Base-by-base conservation (phyloP, 2,113 vertebrate genomes). In the Puma concolor region DNA sequence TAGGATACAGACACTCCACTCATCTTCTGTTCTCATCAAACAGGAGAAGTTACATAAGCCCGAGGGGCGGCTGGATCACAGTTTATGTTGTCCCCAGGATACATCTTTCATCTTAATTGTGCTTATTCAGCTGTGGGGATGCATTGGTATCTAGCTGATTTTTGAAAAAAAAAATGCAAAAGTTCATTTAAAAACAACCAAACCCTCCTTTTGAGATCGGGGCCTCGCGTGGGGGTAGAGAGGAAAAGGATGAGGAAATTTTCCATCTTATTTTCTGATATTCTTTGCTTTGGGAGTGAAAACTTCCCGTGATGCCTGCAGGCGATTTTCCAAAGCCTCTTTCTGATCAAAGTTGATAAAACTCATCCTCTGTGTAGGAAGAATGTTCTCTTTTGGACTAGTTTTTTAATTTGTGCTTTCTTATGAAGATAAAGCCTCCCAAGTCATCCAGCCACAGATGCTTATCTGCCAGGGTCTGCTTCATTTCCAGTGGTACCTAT, bases 121-220 rank as follows among this genome's bases (percentile, higher is more conserved):
- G 97, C 97, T 97, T 97, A 77, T 92, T 98, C 96, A 97, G 95
- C 98, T 97, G 97, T 84, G 71, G 60, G 41, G 67, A 79, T 64
- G 44, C 44, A 23, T 4, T 48, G 27, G 77, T 63, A 91, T 94
- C 81, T 96, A 88, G 88, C 77, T 95, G 84, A 92, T 79, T 93
- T 81, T 92, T 97, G 64, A 90, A 88, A 91, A 94, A 94, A 54
- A 44, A 44, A 54, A 54, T 66, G 90, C 69, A 96, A 76, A 96
- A 90, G 69, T 31, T 17, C 71, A 33, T 82, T 85, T 95, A 97
- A 97, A 94, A 87, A 97, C 74, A 74, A 50, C 64, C 72, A 63
- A 96, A 81, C 63, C 33, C 52, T 96, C n/a, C 79, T 92, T 97
- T 92, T 13, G 74, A 93, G 72, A 94, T 54, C 80, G 57, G 90